Evolutionary conservation across 2,797 vertebrate genomes (phyloP), one percentile per base, ranked within the genome.

Genomic region (Crypturellus tataupa): DNA sequence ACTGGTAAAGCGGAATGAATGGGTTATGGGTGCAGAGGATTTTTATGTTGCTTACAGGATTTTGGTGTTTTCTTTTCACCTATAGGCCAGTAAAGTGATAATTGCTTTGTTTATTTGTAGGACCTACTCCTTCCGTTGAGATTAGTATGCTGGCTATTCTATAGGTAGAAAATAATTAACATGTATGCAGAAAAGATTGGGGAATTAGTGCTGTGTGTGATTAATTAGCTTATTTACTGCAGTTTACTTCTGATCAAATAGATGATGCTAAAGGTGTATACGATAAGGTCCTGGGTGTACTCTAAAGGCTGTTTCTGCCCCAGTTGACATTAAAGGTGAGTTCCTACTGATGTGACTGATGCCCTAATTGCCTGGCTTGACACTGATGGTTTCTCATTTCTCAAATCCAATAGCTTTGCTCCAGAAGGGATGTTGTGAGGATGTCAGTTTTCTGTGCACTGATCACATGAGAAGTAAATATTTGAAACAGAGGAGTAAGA

Each of bases 101-200:
- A 91, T 83, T 25, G 24, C 44, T 69, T 94, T 78, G 95, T 94
- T 96, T 82, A 95, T 93, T 96, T 91, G 85, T 95, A 77, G 87
- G 80, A 94, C 94, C 87, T 86, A 79, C 33, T 92, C 44, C 65
- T 80, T 95, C 65, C 84, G 47, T 86, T 95, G 75, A 80, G 65
- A 91, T 80, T 71, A 24, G 1, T 60, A 40, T 80, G 79, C 91
- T 88, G 94, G 42, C 83, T 96, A 56, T 83, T 94, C 79, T 90
- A 69, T 94, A 94, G 85, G 94, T 96, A 91, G 88, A 92, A 97
- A 96, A 97, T 95, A 93, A 96, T 95, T 94, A 95, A 96, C 92
- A 94, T 56, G 49, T 76, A 67, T 59, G 70, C 68, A 92, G 91
- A 91, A 82, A 97, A 90, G 95, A 92, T 88, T 53, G 82, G 65